Evolutionary conservation across 2,888 invertebrate species (phyloP), one percentile per base, ranked within the genome.

Genomic region (Chymomyza amoena): DNA sequence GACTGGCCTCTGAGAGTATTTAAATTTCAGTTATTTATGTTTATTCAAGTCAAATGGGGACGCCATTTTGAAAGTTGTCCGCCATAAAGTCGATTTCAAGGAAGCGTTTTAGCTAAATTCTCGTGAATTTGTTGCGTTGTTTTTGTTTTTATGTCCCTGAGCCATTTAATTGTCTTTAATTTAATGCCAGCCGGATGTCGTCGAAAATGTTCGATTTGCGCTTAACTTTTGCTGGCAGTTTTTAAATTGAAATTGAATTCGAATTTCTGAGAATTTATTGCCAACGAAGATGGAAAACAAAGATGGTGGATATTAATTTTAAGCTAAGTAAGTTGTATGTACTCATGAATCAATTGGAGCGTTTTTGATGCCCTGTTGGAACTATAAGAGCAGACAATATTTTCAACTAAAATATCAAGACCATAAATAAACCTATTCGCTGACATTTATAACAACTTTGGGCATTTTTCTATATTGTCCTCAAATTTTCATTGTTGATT

Each of bases 161-260:
- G 75, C 76, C 70, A 64, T 28, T 66, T 74, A 74, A 75, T 74
- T 74, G 69, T 75, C 52, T 70, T 70, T 70, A 66, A 75, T 64
- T 70, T 64, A 75, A 57, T 61, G 56, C 10, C 4, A 28, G 28
- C 25, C 16, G n/a, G 10, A 52, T 61, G 18, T n/a, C 51, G n/a
- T 9, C 7, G 18, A 52, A 15, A 13, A 50, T 20, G 39, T 66
- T 60, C 75, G 51, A 75, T 66, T 69, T 66, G 16, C 65, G 75
- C 64, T 75, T 73, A 69, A 75, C 75, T 69, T 63, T 15, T 45
- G 39, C 13, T 45, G 20, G 64, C 18, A 69, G 63, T 36, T 36
- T 69, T 65, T 52, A 18, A 60, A 56, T 39, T 18, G 51, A 64
- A 67, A 64, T 51, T 67, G 56, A 20, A 73, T 62, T 65, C 25